Evolutionary conservation across 1,140 invertebrate species (phyloP).

Genomic region (Tetragnatha versicolor): DNA sequence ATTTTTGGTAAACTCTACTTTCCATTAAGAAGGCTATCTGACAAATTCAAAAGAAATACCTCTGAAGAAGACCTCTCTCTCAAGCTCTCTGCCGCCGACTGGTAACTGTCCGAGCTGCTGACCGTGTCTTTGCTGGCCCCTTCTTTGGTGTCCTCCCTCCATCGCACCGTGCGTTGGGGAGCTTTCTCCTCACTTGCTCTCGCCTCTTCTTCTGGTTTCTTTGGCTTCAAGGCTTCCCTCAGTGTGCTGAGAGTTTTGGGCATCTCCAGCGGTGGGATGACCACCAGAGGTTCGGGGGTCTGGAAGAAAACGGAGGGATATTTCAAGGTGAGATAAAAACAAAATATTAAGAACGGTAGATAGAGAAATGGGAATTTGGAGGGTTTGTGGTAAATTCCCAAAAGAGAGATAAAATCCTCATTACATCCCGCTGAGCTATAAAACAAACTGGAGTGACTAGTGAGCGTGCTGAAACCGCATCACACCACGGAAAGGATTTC

Average conservation of each 20-base stretch:
- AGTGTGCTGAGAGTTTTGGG: constrained; percentile 15
- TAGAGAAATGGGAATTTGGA: too few relatives aligned
- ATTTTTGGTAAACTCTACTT: too few relatives aligned
- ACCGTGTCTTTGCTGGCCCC: not conserved
- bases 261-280: constrained; percentile 30
- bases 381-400: too few relatives aligned
- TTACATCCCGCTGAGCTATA: too few relatives aligned
- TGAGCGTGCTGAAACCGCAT: too few relatives aligned
- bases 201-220: not conserved
- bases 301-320: too few relatives aligned
- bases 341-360: not conserved
- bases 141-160: constrained; percentile 28
- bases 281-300: not conserved
- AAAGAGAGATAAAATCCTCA: too few relatives aligned
- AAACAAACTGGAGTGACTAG: too few relatives aligned
- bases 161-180: constrained; percentile 19
- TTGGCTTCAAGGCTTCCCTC: constrained; percentile 24
- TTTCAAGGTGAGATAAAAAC: too few relatives aligned
- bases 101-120: constrained; percentile 41
- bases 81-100: constrained; percentile 19
- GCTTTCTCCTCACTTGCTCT: not conserved
- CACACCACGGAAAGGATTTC: too few relatives aligned
- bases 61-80: constrained; percentile 39
- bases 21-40: too few relatives aligned
- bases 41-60: not conserved